Conservation (phyloP, 2,113 vertebrate genomes). For the Rana temporaria region DNA sequence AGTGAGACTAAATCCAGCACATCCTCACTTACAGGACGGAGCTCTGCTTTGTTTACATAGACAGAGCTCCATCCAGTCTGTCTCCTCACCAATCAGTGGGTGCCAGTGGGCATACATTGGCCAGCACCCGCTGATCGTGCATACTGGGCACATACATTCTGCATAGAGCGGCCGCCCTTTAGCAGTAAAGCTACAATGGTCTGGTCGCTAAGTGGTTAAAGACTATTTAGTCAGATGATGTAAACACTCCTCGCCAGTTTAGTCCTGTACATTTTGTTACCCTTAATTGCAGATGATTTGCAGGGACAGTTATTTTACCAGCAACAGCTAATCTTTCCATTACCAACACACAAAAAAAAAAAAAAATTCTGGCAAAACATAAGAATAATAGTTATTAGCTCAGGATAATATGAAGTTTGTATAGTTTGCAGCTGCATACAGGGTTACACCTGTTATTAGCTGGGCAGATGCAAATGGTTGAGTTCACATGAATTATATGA, state of each 20-base stretch:
- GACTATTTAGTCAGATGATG: background rate
- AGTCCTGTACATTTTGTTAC: background rate
- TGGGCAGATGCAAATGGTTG: constrained; percentile 8
- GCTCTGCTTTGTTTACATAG: too few species aligned
- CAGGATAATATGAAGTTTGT: background rate
- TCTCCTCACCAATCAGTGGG: too few species aligned
- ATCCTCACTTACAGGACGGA: too few species aligned
- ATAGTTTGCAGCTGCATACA: background rate
- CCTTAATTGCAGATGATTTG: background rate
- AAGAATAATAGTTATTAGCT: background rate
- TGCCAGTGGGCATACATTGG: too few species aligned
- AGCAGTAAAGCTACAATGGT: too few species aligned
- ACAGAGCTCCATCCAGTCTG: too few species aligned
- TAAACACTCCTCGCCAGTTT: background rate
- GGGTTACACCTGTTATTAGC: constrained; percentile 20
- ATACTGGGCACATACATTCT: too few species aligned
- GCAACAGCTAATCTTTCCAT: background rate
- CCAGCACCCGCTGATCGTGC: too few species aligned
- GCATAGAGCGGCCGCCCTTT: too few species aligned
- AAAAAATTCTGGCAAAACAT: background rate
- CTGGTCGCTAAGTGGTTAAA: too few species aligned
- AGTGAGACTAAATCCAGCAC: too few species aligned
- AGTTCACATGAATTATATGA: constrained; percentile 8
- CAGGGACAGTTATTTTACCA: background rate
- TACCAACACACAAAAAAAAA: background rate